These are phyloP conservation scores for Propithecus coquereli DNA, from an alignment of 2,113 vertebrate genomes.

Conservation along the genomic window DNA sequence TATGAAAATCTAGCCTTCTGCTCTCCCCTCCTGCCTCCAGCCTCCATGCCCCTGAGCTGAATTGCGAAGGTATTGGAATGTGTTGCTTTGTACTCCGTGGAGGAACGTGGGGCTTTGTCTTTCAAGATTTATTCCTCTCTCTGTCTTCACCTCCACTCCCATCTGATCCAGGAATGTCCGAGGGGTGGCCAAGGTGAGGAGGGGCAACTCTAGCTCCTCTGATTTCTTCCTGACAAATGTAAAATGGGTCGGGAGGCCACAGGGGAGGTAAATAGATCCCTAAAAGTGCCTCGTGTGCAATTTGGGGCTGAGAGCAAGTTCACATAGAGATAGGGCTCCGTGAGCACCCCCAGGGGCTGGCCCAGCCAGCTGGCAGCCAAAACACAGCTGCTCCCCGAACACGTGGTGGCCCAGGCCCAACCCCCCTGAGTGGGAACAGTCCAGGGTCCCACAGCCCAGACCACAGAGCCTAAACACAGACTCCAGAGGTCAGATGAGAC, in stretches of 20 bases:
- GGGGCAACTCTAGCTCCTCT: constrained; percentile 42
- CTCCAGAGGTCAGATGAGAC: background rate
- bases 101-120: constrained; percentile 27
- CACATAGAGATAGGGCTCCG: background rate
- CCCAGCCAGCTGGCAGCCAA: background rate
- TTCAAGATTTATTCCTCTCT: constrained; percentile 62
- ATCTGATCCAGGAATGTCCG: constrained; percentile 28
- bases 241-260: constrained; percentile 25
- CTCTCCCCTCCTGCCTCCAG: background rate
- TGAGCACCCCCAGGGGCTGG: background rate
- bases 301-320: constrained; percentile 7
- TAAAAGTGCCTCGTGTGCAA: background rate
- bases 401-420: background rate
- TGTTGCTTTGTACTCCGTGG: background rate
- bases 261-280: constrained; percentile 44
- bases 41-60: background rate
- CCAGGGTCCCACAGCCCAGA: background rate
- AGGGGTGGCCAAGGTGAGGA: background rate
- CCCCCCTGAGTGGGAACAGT: background rate
- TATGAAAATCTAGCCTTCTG: background rate
- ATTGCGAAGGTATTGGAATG: background rate
- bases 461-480: background rate
- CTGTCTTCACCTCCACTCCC: constrained; percentile 39
- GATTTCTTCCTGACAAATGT: constrained; percentile 61
- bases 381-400: background rate